Evolutionary conservation across 2,888 invertebrate species (phyloP).

Genomic region (Pegoplata infirma): DNA sequence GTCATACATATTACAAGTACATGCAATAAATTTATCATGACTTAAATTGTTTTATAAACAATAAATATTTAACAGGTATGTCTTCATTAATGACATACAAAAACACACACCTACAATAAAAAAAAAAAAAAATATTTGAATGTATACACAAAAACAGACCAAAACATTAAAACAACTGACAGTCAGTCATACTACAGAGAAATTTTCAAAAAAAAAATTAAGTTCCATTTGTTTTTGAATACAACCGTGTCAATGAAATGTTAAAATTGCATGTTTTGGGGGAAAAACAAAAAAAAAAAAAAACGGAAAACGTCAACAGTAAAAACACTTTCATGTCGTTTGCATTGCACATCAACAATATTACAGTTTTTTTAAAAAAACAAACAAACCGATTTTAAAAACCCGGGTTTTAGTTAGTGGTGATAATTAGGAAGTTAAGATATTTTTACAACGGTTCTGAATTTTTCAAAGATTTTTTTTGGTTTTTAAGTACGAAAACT

Average conservation of each 20-base stretch:
- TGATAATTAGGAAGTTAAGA: no score
- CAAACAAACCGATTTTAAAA: no score
- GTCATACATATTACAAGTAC: constrained; percentile 16
- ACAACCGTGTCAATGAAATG: neutral
- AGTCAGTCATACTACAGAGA: neutral
- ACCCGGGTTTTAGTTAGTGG: no score
- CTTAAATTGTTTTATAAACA: constrained; percentile 18
- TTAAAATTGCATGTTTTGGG: neutral
- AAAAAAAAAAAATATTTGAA: no score
- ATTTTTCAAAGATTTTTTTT: no score
- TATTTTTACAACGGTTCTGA: no score
- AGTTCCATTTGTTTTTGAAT: neutral
- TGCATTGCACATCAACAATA: no score
- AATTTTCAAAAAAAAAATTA: no score
- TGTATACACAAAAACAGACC: neutral
- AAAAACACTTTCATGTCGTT: neutral
- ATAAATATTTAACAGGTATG: constrained; percentile 27
- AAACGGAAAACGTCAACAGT: neutral
- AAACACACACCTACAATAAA: neutral
- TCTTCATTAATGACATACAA: constrained; percentile 23
- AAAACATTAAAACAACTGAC: neutral
- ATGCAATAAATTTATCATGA: constrained; percentile 41
- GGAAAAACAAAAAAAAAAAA: neutral
- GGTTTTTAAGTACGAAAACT: no score
- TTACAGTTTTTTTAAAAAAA: no score